Evolutionary conservation across 2,113 vertebrate genomes (phyloP).

Genomic region (Tragelaphus buxtoni): DNA sequence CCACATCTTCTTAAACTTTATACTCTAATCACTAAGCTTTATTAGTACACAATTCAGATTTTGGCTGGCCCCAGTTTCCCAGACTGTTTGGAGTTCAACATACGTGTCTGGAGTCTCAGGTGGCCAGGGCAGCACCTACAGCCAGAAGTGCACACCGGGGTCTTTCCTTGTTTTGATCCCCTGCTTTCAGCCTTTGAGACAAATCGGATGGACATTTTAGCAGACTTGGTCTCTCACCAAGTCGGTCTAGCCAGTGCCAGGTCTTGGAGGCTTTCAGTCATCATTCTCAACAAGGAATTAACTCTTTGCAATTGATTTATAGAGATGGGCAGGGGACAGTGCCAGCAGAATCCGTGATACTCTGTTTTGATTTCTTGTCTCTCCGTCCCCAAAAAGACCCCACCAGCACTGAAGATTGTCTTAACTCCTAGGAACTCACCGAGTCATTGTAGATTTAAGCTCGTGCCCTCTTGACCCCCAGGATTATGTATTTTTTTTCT

Average conservation of each 20-base stretch:
- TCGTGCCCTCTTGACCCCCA: conserved; percentile 77
- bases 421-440: not conserved
- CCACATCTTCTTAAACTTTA: not conserved
- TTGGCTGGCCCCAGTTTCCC: not conserved
- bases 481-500: not conserved
- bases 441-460: conserved; percentile 62
- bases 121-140: not conserved
- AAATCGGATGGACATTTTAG: not conserved
- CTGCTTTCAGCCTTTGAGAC: not conserved
- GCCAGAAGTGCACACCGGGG: not conserved
- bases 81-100: not conserved
- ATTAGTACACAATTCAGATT: not conserved
- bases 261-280: conserved; percentile 44
- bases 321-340: conserved; percentile 72
- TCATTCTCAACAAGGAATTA: conserved; percentile 76
- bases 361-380: not conserved
- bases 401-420: not conserved
- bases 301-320: conserved; percentile 75
- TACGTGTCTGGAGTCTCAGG: not conserved
- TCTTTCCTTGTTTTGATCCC: not conserved
- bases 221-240: conserved; percentile 21
- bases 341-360: not conserved
- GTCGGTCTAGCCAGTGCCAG: not conserved
- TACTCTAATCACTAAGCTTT: not conserved
- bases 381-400: not conserved